Evolutionary conservation across 2,113 vertebrate species (phyloP).

Genomic region (Aegithalos caudatus): DNA sequence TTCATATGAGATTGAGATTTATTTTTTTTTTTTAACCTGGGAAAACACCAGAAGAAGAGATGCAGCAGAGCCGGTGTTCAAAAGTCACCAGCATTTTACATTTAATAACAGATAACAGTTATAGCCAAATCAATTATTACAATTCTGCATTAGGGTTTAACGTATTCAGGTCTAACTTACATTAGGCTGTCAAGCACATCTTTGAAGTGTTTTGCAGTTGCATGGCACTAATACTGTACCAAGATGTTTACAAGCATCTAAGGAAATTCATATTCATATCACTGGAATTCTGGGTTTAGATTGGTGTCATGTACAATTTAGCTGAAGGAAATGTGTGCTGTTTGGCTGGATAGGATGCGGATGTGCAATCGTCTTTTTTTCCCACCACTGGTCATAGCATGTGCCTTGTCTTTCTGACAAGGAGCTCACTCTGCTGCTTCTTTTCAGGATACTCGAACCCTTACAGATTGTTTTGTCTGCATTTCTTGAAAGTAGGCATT

Average conservation of each 20-base stretch:
- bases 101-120: neutral
- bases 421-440: neutral
- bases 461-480: neutral
- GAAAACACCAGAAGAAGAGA: neutral
- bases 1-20: fast-evolving
- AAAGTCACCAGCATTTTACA: neutral
- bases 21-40: neutral
- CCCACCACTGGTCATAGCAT: neutral
- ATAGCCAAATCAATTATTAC: neutral
- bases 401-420: neutral
- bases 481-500: neutral
- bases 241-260: conserved; percentile 44
- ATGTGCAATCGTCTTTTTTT: neutral
- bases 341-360: neutral
- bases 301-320: neutral
- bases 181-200: neutral
- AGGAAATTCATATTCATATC: conserved; percentile 10
- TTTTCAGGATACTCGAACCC: neutral
- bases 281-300: neutral
- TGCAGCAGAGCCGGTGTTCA: neutral
- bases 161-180: neutral
- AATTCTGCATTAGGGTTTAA: neutral
- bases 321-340: neutral
- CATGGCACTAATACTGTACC: neutral
- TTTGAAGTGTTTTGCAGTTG: neutral